phyloP scores from a whole-genome alignment of 2,888 invertebrate genomes.

The Mythimna albipuncta region DNA sequence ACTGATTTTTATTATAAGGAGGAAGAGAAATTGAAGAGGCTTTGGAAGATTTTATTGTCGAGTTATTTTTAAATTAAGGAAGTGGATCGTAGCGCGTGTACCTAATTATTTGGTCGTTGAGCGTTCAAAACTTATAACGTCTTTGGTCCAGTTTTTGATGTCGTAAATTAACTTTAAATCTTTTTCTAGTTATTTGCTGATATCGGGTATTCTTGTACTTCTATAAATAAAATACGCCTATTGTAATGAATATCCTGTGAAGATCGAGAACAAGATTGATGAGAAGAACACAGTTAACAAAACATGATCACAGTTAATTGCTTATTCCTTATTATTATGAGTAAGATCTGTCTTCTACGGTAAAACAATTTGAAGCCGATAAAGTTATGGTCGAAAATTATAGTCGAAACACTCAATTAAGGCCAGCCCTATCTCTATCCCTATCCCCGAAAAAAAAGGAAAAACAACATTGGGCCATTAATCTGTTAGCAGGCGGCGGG shows the following conservation, averaged over 20 bases:
- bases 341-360: background rate
- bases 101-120: background rate
- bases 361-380: background rate
- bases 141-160: too few species aligned
- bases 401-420: slow-evolving; percentile 27
- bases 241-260: background rate
- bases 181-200: too few species aligned
- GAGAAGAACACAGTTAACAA: background rate
- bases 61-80: background rate
- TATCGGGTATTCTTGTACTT: too few species aligned
- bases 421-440: background rate
- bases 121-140: too few species aligned
- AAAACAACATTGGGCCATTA: slow-evolving; percentile 65
- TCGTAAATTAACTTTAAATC: too few species aligned
- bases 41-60: background rate
- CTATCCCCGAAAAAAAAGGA: slow-evolving; percentile 29
- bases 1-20: slow-evolving; percentile 34
- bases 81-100: too few species aligned
- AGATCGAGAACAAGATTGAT: background rate
- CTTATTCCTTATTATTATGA: too few species aligned
- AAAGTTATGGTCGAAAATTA: background rate
- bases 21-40: slow-evolving; percentile 5
- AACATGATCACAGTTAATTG: too few species aligned
- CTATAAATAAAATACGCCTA: too few species aligned
- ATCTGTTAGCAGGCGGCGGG: slow-evolving; percentile 70